phyloP scores from a whole-genome alignment of 1,140 invertebrate genomes.

The Procambarus virginalis region DNA sequence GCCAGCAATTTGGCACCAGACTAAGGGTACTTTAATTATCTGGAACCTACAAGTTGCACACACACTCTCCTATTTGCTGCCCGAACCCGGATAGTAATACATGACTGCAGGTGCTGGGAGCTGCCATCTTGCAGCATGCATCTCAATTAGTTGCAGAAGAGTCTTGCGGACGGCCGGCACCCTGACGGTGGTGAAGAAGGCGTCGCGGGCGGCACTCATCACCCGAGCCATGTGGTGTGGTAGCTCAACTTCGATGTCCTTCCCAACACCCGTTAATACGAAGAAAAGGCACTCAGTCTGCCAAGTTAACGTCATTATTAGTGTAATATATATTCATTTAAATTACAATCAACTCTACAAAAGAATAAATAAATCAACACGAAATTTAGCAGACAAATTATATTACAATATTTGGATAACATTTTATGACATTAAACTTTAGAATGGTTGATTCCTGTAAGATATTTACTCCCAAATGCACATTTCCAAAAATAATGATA shows the following conservation, averaged over 20 bases:
- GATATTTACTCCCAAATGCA: too few relatives aligned
- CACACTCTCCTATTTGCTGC: conserved; percentile 38
- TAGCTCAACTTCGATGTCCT: conserved; percentile 87
- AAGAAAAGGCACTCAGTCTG: conserved; percentile 91
- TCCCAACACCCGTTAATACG: conserved; percentile 88
- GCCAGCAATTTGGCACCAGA: conserved; percentile 26
- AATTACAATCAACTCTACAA: too few relatives aligned
- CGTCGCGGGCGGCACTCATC: conserved; percentile 86
- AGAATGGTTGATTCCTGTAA: too few relatives aligned
- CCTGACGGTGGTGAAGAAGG: conserved; percentile 79
- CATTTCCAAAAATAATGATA: too few relatives aligned
- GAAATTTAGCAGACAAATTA: too few relatives aligned
- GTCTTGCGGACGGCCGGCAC: conserved; percentile 80
- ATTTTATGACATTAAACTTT: too few relatives aligned
- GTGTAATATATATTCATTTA: not conserved
- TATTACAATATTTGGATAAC: too few relatives aligned
- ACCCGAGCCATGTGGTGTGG: conserved; percentile 85
- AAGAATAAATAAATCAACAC: too few relatives aligned
- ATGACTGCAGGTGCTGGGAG: conserved; percentile 88
- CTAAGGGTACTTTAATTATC: conserved; percentile 1
- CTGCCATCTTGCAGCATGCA: conserved; percentile 91
- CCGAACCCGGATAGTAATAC: conserved; percentile 85
- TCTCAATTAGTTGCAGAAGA: conserved; percentile 89
- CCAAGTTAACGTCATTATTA: conserved; percentile 31
- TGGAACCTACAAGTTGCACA: conserved; percentile 13